phyloP scores from a whole-genome alignment of 2,797 vertebrate genomes.

The Falco berigora region DNA sequence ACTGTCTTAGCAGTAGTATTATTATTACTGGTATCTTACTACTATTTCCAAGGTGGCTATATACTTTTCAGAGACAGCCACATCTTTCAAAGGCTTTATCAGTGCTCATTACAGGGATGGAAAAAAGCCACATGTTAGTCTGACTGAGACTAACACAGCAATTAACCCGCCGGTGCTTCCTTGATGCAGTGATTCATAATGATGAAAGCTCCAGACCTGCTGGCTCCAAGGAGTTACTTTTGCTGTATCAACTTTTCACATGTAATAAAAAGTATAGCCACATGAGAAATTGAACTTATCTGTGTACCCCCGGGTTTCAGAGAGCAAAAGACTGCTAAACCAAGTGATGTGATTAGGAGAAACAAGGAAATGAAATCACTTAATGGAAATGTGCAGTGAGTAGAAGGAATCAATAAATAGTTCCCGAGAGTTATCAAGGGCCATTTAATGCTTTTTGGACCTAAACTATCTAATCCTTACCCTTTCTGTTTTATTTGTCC shows the following conservation, averaged over 20 bases:
- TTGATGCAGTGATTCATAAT: not conserved
- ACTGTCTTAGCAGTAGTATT: not conserved
- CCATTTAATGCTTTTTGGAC: slow-evolving; percentile 1
- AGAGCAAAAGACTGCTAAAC: slow-evolving; percentile 27
- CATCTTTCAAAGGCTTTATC: not conserved
- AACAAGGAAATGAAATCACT: slow-evolving; percentile 54
- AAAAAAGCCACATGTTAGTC: not conserved
- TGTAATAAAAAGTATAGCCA: not conserved
- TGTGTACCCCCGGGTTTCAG: not conserved
- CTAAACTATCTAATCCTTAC: slow-evolving; percentile 18
- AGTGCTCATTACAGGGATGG: not conserved
- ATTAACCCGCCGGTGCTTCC: not conserved
- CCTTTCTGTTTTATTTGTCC: slow-evolving; percentile 26
- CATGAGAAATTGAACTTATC: not conserved
- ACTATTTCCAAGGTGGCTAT: not conserved
- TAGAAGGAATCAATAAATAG: slow-evolving; percentile 6
- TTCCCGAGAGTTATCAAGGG: slow-evolving; percentile 39
- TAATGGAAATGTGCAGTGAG: not conserved
- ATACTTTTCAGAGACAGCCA: not conserved
- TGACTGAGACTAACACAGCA: not conserved
- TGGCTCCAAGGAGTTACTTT: slow-evolving; percentile 56
- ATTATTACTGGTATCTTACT: not conserved
- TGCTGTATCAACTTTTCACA: slow-evolving; percentile 25
- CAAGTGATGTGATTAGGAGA: slow-evolving; percentile 26
- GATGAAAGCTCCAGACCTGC: slow-evolving; percentile 55